Conservation (phyloP, 2,888 invertebrate species). For the Melanostoma scalare region DNA sequence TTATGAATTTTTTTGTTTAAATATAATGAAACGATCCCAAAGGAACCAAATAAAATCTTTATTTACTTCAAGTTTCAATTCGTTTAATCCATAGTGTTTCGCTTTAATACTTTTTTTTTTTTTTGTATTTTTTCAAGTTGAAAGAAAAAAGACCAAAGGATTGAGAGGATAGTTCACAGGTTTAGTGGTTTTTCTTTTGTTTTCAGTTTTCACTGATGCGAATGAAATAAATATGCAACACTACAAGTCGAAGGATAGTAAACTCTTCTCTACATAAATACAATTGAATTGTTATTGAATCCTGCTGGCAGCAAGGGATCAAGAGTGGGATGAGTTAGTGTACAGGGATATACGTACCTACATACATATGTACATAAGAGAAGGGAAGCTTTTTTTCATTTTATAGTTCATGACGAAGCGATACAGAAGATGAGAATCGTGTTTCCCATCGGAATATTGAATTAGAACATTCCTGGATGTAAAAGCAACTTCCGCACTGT, state of each 20-base stretch:
- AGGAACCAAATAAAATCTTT: conserved; percentile 50
- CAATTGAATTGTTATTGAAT: conserved; percentile 50
- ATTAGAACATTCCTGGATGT: conserved; percentile 54
- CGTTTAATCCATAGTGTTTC: not conserved
- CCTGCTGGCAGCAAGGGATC: not conserved
- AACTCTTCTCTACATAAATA: conserved; percentile 40
- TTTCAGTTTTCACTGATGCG: conserved; percentile 9
- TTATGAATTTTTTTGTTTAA: not conserved
- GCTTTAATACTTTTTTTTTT: conserved; percentile 27
- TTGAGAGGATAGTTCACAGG: not conserved
- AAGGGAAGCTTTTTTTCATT: too few species aligned
- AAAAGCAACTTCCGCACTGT: conserved; percentile 50
- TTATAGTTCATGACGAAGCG: too few species aligned
- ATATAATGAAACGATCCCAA: conserved; percentile 39
- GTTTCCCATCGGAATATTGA: conserved; percentile 50
- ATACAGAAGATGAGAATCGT: too few species aligned
- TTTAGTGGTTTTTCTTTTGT: conserved; percentile 36
- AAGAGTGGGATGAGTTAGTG: too few species aligned
- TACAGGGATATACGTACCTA: too few species aligned
- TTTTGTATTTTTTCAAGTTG: not conserved
- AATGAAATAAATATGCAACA: conserved; percentile 10
- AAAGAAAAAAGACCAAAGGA: too few species aligned
- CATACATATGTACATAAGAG: too few species aligned
- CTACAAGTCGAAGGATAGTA: conserved; percentile 39
- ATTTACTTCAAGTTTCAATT: conserved; percentile 34